Conservation (phyloP, 2,888 invertebrate genomes). For the Patella depressa region DNA sequence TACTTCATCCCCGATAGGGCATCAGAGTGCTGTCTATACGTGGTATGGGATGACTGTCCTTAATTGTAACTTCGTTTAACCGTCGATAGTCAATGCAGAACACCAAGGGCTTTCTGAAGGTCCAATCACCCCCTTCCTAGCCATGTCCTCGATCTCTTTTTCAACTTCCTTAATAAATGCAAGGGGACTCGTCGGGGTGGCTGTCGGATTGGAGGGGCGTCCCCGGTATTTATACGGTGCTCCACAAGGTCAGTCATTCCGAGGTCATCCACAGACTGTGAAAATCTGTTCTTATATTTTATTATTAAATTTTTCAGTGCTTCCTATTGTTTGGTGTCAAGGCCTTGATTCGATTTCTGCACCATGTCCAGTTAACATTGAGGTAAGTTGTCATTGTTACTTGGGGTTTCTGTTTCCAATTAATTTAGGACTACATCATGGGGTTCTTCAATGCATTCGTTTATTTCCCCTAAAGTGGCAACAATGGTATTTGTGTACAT, state of each 20-base stretch:
- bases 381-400: not conserved
- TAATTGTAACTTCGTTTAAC: constrained; percentile 14
- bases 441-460: not conserved
- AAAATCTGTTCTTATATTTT: not conserved
- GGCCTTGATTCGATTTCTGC: not conserved
- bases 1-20: not conserved
- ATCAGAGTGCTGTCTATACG: constrained; percentile 14
- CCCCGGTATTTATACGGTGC: constrained; percentile 9
- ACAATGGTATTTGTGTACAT: not conserved
- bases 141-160: constrained; percentile 9
- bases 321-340: not conserved
- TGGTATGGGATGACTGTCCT: constrained; percentile 14
- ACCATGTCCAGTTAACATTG: not conserved
- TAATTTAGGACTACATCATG: too few species aligned
- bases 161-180: not conserved
- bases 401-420: not conserved
- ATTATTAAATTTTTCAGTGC: constrained; percentile 11
- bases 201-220: not conserved
- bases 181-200: constrained; percentile 8
- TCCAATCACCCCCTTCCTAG: not conserved
- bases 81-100: constrained; percentile 9
- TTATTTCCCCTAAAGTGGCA: not conserved
- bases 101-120: not conserved
- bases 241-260: constrained; percentile 11
- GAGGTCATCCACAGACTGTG: not conserved